Base-by-base conservation (phyloP, 2,888 invertebrate species). In the Xestia sexstrigata region DNA sequence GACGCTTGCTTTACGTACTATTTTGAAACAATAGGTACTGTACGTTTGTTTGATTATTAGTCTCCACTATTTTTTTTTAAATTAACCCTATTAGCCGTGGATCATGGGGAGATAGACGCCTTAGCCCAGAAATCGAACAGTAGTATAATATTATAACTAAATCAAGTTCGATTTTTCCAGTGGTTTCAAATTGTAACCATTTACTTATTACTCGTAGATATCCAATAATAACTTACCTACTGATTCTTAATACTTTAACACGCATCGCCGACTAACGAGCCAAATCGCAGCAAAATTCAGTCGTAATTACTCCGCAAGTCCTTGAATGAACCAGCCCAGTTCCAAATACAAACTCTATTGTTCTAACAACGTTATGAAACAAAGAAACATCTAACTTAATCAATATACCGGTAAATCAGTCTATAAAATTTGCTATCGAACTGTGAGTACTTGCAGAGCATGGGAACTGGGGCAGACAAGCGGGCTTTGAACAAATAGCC, bases 401-500 rank as follows among this genome's bases (percentile, higher is more conserved):
- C 76, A 71, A 80, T 86, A 83, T 69, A 80, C 60, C 49, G 72
- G 49, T 77, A 86, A 83, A 86, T 83, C 79, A 78, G 60, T 71
- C 49, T 79, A 81, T 76, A 80, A 78, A 78, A 74, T 87, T 73
- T 39, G 66, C 80, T 83, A 75, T 86, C 77, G 82, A 82, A 68
- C 65, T 70, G 74, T 62, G 23, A 66, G 63, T 82, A 83, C 69
- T 74, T 67, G 63, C 73, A 47, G 68, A 55, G 79, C 88, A 78
- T 91, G 91, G 86, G 91, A 91, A 91, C 87, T 91, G 78, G 90
- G 84, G 13, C 90, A 87, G 63, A 81, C 76, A 82, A 86, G 87
- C 87, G 63, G 74, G 87, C 83, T 82, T 58, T 26, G 70, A 83
- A 74, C 81, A 81, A 88, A 85, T 84, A 80, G 82, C 73, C 81